Base-by-base conservation (phyloP, 2,888 invertebrate species). In the Agrilus mali region DNA sequence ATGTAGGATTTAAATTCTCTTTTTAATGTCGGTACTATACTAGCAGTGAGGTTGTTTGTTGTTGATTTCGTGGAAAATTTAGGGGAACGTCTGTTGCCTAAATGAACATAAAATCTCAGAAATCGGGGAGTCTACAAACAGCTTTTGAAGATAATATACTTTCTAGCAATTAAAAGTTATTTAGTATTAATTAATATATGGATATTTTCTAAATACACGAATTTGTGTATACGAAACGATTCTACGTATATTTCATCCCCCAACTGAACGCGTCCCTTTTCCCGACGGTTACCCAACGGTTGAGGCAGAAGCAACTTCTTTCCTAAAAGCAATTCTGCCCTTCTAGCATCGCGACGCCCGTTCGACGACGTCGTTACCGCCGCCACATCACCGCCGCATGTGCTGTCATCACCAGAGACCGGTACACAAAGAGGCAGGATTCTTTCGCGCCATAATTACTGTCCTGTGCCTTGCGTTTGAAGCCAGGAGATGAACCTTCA, bases 391-490 rank as follows among this genome's bases (percentile, higher is more conserved):
- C 53, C 54, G 48, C 50, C 50, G 46, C 51, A 50, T 51, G 53
- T 57, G 60, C 55, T 59, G 62, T 63, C 62, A 62, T 52, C 48
- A 51, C 47, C 64, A 61, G 27, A 27, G 61, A 53, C 52, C 50
- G 54, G 49, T 27, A 27, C 56, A 64, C 62, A 62, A 62, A 61
- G 60, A 61, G 61, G 60, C 60, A 27, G 58, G 58, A 58, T 61
- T 60, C 61, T 60, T 61, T 62, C 60, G 57, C 54, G 53, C 56
- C 54, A 55, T 61, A 62, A 62, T 62, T 61, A 62, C 59, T 62
- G 62, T 61, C 60, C 61, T 60, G 27, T 27, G 55, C 52, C 53
- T 58, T 58, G 58, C 50, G 53, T 53, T 43, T 58, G 58, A 59
- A 58, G 54, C 50, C 49, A 51, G 48, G 50, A 52, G 50, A 54